These are phyloP conservation scores for Porites lutea DNA, from an alignment of 64 coral and sea anemone genomes.

Conservation along the genomic window DNA sequence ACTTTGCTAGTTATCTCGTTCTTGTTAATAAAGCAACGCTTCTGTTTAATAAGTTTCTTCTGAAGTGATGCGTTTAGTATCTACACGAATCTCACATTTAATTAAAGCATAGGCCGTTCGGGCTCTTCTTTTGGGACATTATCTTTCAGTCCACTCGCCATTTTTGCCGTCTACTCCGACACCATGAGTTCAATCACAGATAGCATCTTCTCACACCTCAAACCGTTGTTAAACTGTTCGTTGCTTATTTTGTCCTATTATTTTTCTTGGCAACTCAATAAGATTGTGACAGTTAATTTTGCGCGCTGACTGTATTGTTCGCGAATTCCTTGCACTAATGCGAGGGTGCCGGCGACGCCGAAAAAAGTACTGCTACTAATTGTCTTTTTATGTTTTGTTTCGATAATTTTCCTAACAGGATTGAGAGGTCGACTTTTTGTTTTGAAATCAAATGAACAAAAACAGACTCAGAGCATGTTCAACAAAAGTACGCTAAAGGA, in stretches of 20 bases:
- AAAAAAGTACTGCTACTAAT: not conserved
- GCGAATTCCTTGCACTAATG: not conserved
- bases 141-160: no score
- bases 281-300: not conserved
- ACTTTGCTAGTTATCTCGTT: not conserved
- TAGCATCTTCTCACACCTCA: not conserved
- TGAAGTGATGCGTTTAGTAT: not conserved
- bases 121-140: no score
- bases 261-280: not conserved
- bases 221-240: not conserved
- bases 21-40: constrained; percentile 24
- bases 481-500: not conserved
- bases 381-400: not conserved
- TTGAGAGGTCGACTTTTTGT: not conserved
- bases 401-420: not conserved
- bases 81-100: not conserved
- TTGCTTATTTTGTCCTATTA: not conserved
- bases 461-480: not conserved
- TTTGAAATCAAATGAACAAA: constrained; percentile 10
- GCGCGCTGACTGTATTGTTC: not conserved
- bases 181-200: not conserved
- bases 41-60: not conserved
- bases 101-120: not conserved
- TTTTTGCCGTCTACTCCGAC: no score
- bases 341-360: not conserved